These are phyloP conservation scores for Megathymus violae DNA, from an alignment of 1,140 invertebrate genomes.

Conservation along the genomic window DNA sequence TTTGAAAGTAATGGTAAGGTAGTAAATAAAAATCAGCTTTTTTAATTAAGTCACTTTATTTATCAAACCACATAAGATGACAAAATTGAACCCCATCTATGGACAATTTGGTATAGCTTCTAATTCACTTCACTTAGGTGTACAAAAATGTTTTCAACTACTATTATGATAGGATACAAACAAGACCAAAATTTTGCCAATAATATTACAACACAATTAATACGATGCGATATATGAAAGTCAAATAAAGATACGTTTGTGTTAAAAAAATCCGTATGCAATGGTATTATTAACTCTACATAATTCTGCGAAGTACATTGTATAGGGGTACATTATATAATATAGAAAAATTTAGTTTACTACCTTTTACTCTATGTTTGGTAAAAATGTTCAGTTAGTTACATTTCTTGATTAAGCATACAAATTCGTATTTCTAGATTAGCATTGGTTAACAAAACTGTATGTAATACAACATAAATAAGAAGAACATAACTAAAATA, in stretches of 20 bases:
- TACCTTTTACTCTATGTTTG: not conserved
- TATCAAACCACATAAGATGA: constrained; percentile 77
- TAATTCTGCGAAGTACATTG: not conserved
- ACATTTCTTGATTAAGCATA: not conserved
- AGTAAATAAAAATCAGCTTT: constrained; percentile 48
- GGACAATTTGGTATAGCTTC: constrained; percentile 50
- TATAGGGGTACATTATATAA: not conserved
- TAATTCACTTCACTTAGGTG: constrained; percentile 4
- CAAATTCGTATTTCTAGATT: not conserved
- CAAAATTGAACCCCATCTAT: constrained; percentile 79
- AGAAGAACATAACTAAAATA: too few species aligned
- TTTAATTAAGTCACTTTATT: constrained; percentile 79
- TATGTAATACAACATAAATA: too few species aligned
- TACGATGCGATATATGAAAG: too few species aligned
- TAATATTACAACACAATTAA: not conserved
- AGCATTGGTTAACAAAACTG: not conserved
- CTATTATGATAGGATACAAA: constrained; percentile 17
- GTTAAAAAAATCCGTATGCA: not conserved
- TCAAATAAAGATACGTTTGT: not conserved
- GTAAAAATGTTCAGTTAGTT: not conserved
- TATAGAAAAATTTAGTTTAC: not conserved
- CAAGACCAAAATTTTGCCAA: constrained; percentile 18
- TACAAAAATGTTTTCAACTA: constrained; percentile 29
- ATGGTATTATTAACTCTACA: not conserved
- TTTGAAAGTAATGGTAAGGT: too few species aligned